phyloP scores from a whole-genome alignment of 2,888 invertebrate species.

The Abrostola tripartita region DNA sequence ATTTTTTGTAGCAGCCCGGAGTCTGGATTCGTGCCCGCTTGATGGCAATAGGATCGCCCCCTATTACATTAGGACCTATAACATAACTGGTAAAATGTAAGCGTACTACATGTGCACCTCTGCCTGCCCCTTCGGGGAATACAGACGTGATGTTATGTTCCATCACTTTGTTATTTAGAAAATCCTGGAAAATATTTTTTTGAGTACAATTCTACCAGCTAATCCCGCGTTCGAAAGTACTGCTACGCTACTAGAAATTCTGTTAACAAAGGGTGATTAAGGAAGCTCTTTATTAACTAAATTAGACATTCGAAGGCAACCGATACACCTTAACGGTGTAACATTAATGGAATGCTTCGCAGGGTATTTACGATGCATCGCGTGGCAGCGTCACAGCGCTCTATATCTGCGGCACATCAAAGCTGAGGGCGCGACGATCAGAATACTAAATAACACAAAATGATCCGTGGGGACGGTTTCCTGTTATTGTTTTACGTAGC shows the following conservation, averaged over 20 bases:
- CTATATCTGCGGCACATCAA: slow-evolving; percentile 55
- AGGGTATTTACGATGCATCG: slow-evolving; percentile 40
- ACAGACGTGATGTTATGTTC: no score
- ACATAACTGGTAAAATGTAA: no score
- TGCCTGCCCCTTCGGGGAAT: no score
- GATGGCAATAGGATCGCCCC: no score
- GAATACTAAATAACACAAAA: slow-evolving; percentile 52
- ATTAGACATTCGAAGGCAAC: slow-evolving; percentile 20
- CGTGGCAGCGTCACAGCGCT: slow-evolving; percentile 44
- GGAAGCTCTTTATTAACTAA: slow-evolving; percentile 21
- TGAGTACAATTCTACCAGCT: background rate
- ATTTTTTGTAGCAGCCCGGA: no score
- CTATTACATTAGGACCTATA: no score
- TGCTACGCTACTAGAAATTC: slow-evolving; percentile 16
- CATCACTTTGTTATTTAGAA: no score
- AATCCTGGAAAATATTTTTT: no score
- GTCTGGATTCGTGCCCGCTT: no score
- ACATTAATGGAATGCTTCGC: slow-evolving; percentile 14
- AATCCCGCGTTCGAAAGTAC: background rate
- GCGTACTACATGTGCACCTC: no score
- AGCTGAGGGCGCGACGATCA: slow-evolving; percentile 25
- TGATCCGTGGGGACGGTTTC: slow-evolving; percentile 30
- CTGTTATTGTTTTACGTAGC: slow-evolving; percentile 47
- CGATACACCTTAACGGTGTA: slow-evolving; percentile 33
- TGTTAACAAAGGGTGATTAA: slow-evolving; percentile 15